Conservation (phyloP, 2,797 vertebrate species). For the Glossophaga mutica region DNA sequence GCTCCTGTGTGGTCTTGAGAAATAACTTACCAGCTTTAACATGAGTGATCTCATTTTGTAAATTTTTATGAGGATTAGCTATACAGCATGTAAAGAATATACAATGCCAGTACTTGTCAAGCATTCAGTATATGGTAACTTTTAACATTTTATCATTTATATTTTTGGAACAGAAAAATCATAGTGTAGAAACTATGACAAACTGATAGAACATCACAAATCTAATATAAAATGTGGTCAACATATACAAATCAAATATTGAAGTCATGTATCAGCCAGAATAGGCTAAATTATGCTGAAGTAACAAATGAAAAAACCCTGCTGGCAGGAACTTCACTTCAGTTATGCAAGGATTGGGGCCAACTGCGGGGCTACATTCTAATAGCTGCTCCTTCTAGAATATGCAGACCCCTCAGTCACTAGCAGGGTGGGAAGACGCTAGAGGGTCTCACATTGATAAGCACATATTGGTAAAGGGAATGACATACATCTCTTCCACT, state of each 20-base stretch:
- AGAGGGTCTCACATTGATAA: not conserved
- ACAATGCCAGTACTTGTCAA: not conserved
- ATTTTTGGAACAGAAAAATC: conserved; percentile 15
- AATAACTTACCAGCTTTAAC: not conserved
- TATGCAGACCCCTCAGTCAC: not conserved
- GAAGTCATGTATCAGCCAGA: not conserved
- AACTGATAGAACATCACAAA: not conserved
- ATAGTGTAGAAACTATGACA: not conserved
- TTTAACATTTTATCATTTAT: conserved; percentile 10
- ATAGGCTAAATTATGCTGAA: conserved; percentile 32
- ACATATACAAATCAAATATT: not conserved
- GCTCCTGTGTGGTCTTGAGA: not conserved
- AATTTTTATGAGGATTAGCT: conserved; percentile 3
- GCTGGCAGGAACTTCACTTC: not conserved
- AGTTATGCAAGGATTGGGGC: not conserved
- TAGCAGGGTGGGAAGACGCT: not conserved
- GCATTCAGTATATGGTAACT: not conserved
- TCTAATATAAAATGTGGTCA: not conserved
- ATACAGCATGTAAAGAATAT: not conserved
- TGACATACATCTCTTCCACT: not conserved
- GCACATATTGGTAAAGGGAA: not conserved
- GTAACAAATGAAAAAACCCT: not conserved
- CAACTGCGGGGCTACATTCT: not conserved
- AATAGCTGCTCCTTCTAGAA: not conserved
- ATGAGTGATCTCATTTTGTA: not conserved